phyloP scores from a whole-genome alignment of 2,113 vertebrate genomes.

The Puffinus mauretanicus region DNA sequence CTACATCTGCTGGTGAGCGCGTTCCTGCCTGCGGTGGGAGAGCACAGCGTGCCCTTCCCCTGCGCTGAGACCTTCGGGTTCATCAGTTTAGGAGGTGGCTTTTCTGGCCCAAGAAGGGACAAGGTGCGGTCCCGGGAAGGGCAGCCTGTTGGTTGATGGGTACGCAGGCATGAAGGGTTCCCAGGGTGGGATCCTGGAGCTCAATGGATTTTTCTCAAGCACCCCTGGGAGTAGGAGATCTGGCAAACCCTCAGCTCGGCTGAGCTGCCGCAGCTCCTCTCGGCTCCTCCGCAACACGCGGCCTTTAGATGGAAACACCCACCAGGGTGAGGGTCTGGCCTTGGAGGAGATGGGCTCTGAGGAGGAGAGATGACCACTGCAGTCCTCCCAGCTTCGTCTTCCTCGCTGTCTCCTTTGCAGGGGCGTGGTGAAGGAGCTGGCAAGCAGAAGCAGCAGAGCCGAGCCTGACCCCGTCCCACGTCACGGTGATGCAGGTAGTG shows the following conservation, averaged over 20 bases:
- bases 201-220: not conserved
- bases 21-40: not conserved
- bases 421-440: not conserved
- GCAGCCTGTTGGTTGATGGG: not conserved
- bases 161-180: not conserved
- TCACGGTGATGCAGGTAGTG: not conserved
- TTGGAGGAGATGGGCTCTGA: not conserved
- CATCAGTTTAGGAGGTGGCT: not conserved
- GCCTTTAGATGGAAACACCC: not conserved
- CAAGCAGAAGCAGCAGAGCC: not conserved
- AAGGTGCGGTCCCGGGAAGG: not conserved
- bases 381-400: not conserved
- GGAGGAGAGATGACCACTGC: not conserved
- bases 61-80: too few relatives aligned
- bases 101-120: not conserved
- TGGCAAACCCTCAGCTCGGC: not conserved
- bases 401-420: not conserved
- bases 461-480: not conserved
- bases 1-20: not conserved
- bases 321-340: not conserved
- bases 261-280: not conserved
- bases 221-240: fast-evolving
- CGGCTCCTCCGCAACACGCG: not conserved
- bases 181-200: too few relatives aligned
- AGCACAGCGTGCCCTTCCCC: fast-evolving